phyloP scores from a whole-genome alignment of 30 jellyfish, hydroid and myxozoan genomes.

The Cassiopea xamachana region DNA sequence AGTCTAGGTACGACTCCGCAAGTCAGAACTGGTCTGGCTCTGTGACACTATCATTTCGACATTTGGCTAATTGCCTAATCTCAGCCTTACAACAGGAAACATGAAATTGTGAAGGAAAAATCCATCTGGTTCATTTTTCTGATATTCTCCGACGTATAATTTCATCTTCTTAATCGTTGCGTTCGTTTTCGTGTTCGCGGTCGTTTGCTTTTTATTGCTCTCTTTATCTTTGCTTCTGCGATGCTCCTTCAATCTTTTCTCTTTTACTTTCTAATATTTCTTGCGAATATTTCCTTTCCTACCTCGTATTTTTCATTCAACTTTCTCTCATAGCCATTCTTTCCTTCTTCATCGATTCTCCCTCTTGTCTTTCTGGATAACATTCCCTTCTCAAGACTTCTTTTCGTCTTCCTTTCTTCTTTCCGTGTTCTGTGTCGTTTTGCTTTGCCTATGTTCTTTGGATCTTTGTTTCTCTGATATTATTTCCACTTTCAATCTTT shows the following conservation, averaged over 20 bases:
- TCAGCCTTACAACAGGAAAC: background rate
- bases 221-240: too few relatives aligned
- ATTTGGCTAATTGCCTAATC: background rate
- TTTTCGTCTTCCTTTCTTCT: background rate
- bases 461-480: background rate
- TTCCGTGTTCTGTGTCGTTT: background rate
- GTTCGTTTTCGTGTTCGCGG: too few relatives aligned
- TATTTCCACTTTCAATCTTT: background rate
- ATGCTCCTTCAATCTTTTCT: too few relatives aligned
- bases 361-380: too few relatives aligned
- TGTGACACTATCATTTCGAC: background rate
- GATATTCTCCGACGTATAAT: too few relatives aligned
- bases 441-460: background rate
- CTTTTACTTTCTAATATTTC: too few relatives aligned
- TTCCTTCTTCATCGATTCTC: too few relatives aligned
- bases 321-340: too few relatives aligned
- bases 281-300: too few relatives aligned
- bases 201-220: too few relatives aligned
- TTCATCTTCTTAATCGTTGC: too few relatives aligned
- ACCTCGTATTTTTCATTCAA: background rate
- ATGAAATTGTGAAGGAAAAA: background rate
- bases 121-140: background rate
- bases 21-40: background rate
- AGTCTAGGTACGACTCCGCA: background rate
- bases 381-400: too few relatives aligned